Evolutionary conservation across 30 jellyfish, hydroid and myxozoan genomes (phyloP), one percentile per base, ranked within the genome.

Genomic region (Pelagia noctiluca): DNA sequence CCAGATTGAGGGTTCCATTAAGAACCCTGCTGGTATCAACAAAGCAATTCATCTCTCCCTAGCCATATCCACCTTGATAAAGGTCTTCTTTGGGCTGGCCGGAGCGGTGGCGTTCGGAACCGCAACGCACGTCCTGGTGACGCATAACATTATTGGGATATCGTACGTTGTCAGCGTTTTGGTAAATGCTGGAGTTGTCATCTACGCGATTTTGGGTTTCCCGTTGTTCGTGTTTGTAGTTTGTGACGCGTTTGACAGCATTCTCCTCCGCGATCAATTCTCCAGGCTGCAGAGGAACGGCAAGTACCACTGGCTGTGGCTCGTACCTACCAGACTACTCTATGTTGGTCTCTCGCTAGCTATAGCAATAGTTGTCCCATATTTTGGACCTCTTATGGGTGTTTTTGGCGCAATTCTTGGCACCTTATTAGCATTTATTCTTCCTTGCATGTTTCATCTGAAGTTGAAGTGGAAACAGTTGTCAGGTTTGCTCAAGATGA

Each of bases 371-470:
- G 38, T 71, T 74, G 61, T 85, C 31, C 95, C 90, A 32, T 61
- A 50, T 37, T 85, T 50, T 72, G 90, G 75, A 2, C 64, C 46
- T 0, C 29, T 75, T n/a, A 12, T 65, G 3, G 90, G 91, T 7
- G 35, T 85, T 25, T 32, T 61, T 5, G 95, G 95, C 30, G 23
- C 86, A 12, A 29, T 85, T 49, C 30, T 75, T 72, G 95, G 90
- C 10, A 72, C 76, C 36, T 36, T 35, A 28, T 57, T 85, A 1
- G 84, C 35, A 34, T 85, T 72, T 52, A 25, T 85, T 21, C 49
- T 85, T 18, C 95, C 95, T 21, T 50, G 82, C n/a, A 7, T 29
- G 19, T 85, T 85, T 72, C 90, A 85, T 48, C 60, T 85, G 89
- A 61, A 85, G 49, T 22, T 85, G 57, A 85, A 75, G 48, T 85